Conservation (phyloP, 2,888 invertebrate genomes). For the Tuta absoluta region DNA sequence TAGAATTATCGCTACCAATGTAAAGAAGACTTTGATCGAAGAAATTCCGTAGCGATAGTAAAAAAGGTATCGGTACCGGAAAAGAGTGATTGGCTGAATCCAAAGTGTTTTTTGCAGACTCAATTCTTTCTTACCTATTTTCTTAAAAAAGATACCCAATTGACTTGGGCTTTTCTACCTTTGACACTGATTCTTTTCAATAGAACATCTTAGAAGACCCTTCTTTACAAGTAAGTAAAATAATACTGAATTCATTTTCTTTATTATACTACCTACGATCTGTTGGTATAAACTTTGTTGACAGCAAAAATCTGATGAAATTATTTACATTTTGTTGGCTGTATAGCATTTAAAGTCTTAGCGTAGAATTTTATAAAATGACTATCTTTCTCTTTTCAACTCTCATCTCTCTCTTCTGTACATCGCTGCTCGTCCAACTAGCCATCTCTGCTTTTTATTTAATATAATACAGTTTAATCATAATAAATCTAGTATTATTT, state of each 20-base stretch:
- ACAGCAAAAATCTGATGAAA: too few relatives aligned
- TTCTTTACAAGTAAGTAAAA: not conserved
- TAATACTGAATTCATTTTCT: not conserved
- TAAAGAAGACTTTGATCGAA: constrained; percentile 8
- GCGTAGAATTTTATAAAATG: too few relatives aligned
- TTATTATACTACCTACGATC: not conserved
- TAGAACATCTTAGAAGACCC: not conserved
- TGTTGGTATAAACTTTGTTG: too few relatives aligned
- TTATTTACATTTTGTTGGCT: too few relatives aligned
- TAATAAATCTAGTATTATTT: too few relatives aligned
- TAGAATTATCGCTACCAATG: not conserved
- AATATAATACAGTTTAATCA: too few relatives aligned
- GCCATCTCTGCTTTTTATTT: too few relatives aligned
- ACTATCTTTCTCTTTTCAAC: too few relatives aligned
- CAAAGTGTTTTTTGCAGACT: not conserved
- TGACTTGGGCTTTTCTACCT: not conserved
- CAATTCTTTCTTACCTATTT: not conserved
- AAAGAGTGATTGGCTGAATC: not conserved
- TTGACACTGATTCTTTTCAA: constrained; percentile 8
- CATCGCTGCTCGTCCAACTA: too few relatives aligned
- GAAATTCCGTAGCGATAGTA: not conserved
- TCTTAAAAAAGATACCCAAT: constrained; percentile 8
- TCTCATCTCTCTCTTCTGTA: too few relatives aligned
- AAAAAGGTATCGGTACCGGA: not conserved
- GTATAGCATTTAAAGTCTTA: too few relatives aligned